Evolutionary conservation across 2,113 vertebrate genomes (phyloP).

Genomic region (Gulo gulo): DNA sequence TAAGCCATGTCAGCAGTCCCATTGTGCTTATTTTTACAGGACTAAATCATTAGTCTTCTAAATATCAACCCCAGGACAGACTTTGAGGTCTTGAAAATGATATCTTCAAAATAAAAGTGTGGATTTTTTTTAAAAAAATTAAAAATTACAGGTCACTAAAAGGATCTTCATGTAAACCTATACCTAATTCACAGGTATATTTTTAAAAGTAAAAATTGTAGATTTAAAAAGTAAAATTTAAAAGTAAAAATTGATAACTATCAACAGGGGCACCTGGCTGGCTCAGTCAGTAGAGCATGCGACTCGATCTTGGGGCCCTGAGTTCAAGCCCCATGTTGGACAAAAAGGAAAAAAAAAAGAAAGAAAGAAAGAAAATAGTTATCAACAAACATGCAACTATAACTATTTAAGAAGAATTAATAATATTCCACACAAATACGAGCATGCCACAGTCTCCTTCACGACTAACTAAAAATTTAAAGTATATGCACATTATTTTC

Average conservation of each 20-base stretch:
- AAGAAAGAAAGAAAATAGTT: neutral
- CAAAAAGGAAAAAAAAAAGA: neutral
- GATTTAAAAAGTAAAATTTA: neutral
- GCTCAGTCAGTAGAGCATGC: neutral
- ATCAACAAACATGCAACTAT: neutral
- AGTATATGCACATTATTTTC: neutral
- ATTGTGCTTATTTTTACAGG: neutral
- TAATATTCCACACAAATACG: neutral
- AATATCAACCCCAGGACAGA: neutral
- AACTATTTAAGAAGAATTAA: neutral
- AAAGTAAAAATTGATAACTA: neutral
- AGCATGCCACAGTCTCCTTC: neutral
- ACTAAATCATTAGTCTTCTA: neutral
- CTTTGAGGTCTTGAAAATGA: neutral
- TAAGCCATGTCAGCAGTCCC: neutral
- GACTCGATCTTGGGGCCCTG: neutral
- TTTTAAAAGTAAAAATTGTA: neutral
- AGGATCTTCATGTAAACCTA: neutral
- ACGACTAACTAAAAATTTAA: constrained; percentile 13
- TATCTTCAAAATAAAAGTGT: neutral
- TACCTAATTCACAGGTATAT: neutral
- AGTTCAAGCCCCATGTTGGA: neutral
- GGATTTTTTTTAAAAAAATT: neutral
- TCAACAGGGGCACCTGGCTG: neutral
- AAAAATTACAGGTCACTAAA: neutral